These are phyloP conservation scores for Podabrus alpinus DNA, from an alignment of 2,888 invertebrate species.

Conservation along the genomic window DNA sequence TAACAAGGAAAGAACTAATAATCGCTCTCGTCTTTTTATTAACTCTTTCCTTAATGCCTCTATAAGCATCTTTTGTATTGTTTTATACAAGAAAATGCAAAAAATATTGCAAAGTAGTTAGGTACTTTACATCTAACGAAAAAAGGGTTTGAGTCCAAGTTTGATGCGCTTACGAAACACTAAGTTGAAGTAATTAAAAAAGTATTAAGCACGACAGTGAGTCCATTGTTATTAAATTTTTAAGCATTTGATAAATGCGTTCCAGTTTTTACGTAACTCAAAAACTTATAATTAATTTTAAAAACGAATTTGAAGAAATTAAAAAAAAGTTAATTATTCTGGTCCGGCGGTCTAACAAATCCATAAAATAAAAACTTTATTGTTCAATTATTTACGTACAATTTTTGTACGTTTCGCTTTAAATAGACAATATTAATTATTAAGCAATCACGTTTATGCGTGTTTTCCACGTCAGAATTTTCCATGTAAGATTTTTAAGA, in stretches of 20 bases:
- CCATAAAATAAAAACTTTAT: not conserved
- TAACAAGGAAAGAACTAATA: slow-evolving; percentile 38
- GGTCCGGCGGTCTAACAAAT: too few species aligned
- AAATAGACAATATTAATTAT: slow-evolving; percentile 17
- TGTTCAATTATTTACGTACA: not conserved
- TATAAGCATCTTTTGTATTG: slow-evolving; percentile 39
- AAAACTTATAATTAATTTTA: not conserved
- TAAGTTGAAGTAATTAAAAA: slow-evolving; percentile 30
- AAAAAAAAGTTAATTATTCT: not conserved
- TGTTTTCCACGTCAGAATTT: slow-evolving; percentile 34
- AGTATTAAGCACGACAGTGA: slow-evolving; percentile 19
- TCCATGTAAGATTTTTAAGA: slow-evolving; percentile 37
- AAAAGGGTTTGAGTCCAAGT: slow-evolving; percentile 24
- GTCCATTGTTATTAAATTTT: slow-evolving; percentile 7
- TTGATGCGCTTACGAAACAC: slow-evolving; percentile 29
- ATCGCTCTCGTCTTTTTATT: slow-evolving; percentile 38
- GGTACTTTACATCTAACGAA: slow-evolving; percentile 12
- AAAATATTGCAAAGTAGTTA: slow-evolving; percentile 34
- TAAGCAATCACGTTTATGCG: slow-evolving; percentile 38
- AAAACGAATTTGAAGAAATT: not conserved
- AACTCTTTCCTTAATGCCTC: slow-evolving; percentile 40
- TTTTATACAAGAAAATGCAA: slow-evolving; percentile 38
- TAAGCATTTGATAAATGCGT: not conserved
- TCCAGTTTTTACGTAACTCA: not conserved
- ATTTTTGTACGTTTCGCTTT: not conserved